Conservation (phyloP, 1,140 invertebrate species). For the Neuroterus valhalla region DNA sequence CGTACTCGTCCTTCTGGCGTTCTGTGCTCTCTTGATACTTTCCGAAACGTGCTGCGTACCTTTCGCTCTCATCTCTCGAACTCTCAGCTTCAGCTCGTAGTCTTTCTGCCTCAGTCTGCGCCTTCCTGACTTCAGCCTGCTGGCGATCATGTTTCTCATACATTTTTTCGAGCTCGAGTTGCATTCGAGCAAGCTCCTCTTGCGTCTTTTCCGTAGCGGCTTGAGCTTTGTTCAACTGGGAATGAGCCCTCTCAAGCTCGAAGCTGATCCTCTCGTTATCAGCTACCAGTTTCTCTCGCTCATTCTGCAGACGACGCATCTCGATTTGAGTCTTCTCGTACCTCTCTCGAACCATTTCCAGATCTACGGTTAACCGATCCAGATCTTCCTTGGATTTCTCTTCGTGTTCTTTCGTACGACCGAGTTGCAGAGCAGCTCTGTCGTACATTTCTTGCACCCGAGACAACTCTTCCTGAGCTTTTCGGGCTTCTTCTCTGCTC, state of each 20-base stretch:
- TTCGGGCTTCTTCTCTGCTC: slow-evolving; percentile 89
- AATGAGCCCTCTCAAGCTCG: slow-evolving; percentile 88
- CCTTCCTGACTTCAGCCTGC: slow-evolving; percentile 86
- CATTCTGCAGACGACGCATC: slow-evolving; percentile 85
- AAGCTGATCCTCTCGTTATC: slow-evolving; percentile 90
- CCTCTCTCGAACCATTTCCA: slow-evolving; percentile 91
- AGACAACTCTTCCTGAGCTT: slow-evolving; percentile 88
- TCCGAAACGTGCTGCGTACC: slow-evolving; percentile 84
- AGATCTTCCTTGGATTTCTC: slow-evolving; percentile 93
- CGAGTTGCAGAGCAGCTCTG: slow-evolving; percentile 86
- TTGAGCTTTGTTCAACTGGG: slow-evolving; percentile 88
- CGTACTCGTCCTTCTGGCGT: slow-evolving; percentile 85
- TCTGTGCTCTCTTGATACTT: slow-evolving; percentile 87
- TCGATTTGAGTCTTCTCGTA: slow-evolving; percentile 93
- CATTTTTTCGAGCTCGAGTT: slow-evolving; percentile 92
- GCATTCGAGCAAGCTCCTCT: slow-evolving; percentile 89
- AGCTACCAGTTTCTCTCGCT: slow-evolving; percentile 89
- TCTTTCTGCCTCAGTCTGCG: slow-evolving; percentile 85
- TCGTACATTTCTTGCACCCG: slow-evolving; percentile 92
- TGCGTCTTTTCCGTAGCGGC: slow-evolving; percentile 90
- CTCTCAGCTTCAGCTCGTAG: slow-evolving; percentile 82
- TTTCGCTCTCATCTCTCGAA: slow-evolving; percentile 82
- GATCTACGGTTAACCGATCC: slow-evolving; percentile 84
- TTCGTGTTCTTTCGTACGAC: slow-evolving; percentile 90
- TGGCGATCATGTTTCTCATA: slow-evolving; percentile 92